These are phyloP conservation scores for Ctenicera cuprea DNA, from an alignment of 2,888 invertebrate genomes.

Conservation along the genomic window DNA sequence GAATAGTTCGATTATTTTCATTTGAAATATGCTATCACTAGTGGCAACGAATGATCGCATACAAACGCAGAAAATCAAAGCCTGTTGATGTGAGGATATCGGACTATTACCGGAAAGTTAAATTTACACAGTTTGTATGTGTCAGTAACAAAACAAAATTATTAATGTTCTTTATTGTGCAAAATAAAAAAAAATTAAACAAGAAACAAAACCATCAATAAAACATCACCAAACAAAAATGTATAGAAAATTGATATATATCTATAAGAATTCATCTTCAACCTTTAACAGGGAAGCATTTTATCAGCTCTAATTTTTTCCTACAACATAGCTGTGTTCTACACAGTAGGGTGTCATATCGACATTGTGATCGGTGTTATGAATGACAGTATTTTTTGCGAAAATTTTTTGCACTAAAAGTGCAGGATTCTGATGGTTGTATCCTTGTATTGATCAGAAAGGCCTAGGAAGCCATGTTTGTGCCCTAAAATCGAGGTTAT, in stretches of 20 bases:
- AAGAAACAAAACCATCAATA: background rate
- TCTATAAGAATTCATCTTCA: background rate
- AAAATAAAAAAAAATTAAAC: background rate
- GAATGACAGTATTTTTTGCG: conserved; percentile 12
- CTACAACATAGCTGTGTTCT: background rate
- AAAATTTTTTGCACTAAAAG: background rate
- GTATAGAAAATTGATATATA: conserved; percentile 6
- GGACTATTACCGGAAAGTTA: too few species aligned
- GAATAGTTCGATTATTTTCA: too few species aligned
- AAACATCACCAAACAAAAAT: background rate
- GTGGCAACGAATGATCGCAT: too few species aligned
- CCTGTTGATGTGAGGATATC: too few species aligned
- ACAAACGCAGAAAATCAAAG: too few species aligned
- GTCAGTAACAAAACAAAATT: too few species aligned
- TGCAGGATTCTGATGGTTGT: background rate
- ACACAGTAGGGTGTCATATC: conserved; percentile 14
- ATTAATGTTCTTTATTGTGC: too few species aligned
- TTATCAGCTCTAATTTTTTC: conserved; percentile 17
- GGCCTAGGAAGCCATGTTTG: conserved; percentile 24
- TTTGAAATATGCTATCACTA: too few species aligned
- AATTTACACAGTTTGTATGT: too few species aligned
- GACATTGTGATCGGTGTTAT: conserved; percentile 15
- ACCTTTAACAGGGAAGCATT: background rate
- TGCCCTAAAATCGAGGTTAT: conserved; percentile 31
- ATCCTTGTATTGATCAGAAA: conserved; percentile 20